phyloP scores from a whole-genome alignment of 2,888 invertebrate genomes.

The Saturnia pavonia region DNA sequence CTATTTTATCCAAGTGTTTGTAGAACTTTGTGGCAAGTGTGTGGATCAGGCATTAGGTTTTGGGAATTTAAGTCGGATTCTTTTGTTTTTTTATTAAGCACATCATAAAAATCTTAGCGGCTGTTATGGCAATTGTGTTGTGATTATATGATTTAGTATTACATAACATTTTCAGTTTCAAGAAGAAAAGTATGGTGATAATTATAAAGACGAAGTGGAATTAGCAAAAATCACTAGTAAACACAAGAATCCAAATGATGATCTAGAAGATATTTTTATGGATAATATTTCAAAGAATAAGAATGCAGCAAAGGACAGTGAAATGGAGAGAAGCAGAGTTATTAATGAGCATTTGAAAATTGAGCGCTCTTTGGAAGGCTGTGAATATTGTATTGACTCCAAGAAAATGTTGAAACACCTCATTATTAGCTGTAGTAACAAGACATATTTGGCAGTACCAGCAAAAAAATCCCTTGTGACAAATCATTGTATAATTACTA shows the following conservation, averaged over 20 bases:
- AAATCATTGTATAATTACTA: constrained; percentile 93
- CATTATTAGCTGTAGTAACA: constrained; percentile 89
- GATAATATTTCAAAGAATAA: constrained; percentile 87
- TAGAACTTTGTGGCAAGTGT: no score
- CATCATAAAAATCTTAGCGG: background rate
- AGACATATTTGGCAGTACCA: constrained; percentile 93
- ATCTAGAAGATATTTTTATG: constrained; percentile 93
- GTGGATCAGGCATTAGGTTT: no score
- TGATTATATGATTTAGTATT: background rate
- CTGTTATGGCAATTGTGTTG: background rate
- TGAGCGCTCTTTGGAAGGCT: constrained; percentile 88
- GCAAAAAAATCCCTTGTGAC: constrained; percentile 89
- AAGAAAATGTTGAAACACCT: constrained; percentile 91
- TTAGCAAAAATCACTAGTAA: constrained; percentile 88
- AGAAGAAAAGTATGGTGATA: constrained; percentile 89
- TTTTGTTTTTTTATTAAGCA: background rate
- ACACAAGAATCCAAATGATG: constrained; percentile 85
- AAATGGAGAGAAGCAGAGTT: constrained; percentile 84
- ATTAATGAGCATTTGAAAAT: constrained; percentile 88
- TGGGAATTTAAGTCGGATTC: background rate
- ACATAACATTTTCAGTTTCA: constrained; percentile 83
- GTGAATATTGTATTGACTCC: constrained; percentile 92
- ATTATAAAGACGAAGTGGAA: constrained; percentile 90
- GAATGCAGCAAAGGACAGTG: constrained; percentile 82
- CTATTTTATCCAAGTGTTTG: no score